A percentile compares a stretch with the other conserved stretches of the same genome.
Evolutionary conservation across 2,888 invertebrate genomes (phyloP).

Genomic region (Nemapogon koenigi): DNA sequence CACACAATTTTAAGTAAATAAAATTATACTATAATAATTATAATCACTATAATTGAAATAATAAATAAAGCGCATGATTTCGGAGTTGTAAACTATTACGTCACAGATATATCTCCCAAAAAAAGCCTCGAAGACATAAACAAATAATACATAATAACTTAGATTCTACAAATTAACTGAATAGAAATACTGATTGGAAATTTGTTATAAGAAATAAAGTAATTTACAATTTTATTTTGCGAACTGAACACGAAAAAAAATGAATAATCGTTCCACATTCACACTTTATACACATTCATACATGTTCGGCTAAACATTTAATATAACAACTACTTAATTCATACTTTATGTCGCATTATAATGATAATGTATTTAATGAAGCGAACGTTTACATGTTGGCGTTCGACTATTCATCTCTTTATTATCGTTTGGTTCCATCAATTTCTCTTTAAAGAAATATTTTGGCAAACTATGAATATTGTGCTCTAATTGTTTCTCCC

Average conservation of each 20-base stretch:
- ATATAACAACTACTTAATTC: constrained; percentile 54
- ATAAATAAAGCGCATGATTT: constrained; percentile 51
- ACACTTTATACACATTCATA: constrained; percentile 53
- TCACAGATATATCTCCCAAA: constrained; percentile 18
- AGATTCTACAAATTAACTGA: background rate
- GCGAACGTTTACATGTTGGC: constrained; percentile 36
- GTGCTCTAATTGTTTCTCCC: too few species aligned
- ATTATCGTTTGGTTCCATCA: too few species aligned
- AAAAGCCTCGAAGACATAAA: constrained; percentile 21
- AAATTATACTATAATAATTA: constrained; percentile 26
- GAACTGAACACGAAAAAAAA: constrained; percentile 19
- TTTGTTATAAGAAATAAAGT: background rate
- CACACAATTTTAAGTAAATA: constrained; percentile 67
- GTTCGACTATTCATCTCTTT: constrained; percentile 50
- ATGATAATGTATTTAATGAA: constrained; percentile 37
- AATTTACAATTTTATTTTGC: constrained; percentile 35
- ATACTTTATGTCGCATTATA: constrained; percentile 42
- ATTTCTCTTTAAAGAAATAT: too few species aligned
- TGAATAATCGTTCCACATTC: constrained; percentile 33
- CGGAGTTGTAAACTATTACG: constrained; percentile 40
- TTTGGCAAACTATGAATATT: too few species aligned
- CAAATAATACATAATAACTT: too few species aligned
- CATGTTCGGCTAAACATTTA: constrained; percentile 62
- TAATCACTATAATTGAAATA: constrained; percentile 44
- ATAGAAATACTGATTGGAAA: constrained; percentile 4